phyloP scores from a whole-genome alignment of 30 jellyfish, hydroid and myxozoan genomes.

The Cassiopea andromeda region DNA sequence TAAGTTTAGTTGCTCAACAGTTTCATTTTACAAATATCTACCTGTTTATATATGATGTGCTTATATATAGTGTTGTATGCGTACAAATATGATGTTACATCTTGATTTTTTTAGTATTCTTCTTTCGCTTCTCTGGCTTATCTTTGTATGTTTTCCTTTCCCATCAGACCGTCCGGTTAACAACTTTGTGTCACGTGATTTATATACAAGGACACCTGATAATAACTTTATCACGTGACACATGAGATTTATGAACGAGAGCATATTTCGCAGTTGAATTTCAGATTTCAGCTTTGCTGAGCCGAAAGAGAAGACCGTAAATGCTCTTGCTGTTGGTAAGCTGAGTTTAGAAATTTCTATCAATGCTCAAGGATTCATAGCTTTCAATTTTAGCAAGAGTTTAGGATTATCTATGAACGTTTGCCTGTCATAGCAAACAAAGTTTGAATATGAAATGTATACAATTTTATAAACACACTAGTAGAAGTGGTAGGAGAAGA shows the following conservation, averaged over 20 bases:
- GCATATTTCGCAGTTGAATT: background rate
- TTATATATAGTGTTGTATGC: no score
- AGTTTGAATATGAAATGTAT: no score
- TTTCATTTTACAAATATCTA: no score
- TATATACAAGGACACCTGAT: background rate
- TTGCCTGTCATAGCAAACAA: no score
- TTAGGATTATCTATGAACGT: no score
- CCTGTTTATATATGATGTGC: no score
- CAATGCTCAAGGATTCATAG: background rate
- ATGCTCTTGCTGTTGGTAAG: background rate
- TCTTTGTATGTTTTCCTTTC: no score
- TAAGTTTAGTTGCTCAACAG: no score
- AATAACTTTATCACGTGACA: background rate
- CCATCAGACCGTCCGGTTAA: background rate
- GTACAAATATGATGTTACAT: no score
- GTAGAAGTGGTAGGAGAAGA: background rate
- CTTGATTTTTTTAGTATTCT: no score
- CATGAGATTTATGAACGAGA: background rate
- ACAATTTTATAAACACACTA: no score
- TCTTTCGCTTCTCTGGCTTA: background rate
- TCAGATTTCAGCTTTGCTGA: background rate
- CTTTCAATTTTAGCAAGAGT: no score
- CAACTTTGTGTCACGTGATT: background rate
- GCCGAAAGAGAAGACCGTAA: background rate
- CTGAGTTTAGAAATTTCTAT: background rate